Base-by-base conservation (phyloP, 1,140 invertebrate genomes). In the Orussus abietinus region DNA sequence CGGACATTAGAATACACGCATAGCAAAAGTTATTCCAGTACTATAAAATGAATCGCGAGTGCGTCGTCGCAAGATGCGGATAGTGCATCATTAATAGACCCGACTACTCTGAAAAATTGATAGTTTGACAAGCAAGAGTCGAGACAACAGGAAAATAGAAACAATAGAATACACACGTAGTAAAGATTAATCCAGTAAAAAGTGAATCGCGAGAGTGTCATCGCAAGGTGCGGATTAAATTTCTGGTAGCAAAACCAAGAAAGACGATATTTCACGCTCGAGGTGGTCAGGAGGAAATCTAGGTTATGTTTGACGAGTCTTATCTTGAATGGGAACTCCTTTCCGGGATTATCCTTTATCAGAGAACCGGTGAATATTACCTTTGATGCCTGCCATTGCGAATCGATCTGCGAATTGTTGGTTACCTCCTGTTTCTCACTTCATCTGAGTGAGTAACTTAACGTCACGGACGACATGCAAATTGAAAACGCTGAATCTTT, bases 331-430 rank as follows among this genome's bases (percentile, higher is more conserved):
- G 12, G 45, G n/a, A n/a, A n/a, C n/a, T n/a, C n/a, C n/a, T n/a
- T n/a, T n/a, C n/a, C n/a, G n/a, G n/a, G n/a, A n/a, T n/a, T n/a
- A n/a, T n/a, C n/a, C n/a, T n/a, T 32, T 1, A 31, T 37, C 21
- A 42, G 42, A 53, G 26, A 34, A 38, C 19, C 19, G 20, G 55
- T 55, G 31, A 26, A 18, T 29, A 30, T 12, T 57, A 59, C 66
- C 69, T 72, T 72, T 72, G 51, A 72, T 67, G 47, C 66, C 69
- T 40, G 67, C 69, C 69, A 72, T 72, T 41, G 52, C 47, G 45
- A 42, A 51, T 55, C 47, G 42, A 52, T 48, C 57, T 57, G 50
- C 55, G 42, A 60, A 62, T 31, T 38, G 37, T 38, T n/a, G n/a
- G n/a, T n/a, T n/a, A n/a, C n/a, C n/a, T n/a, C n/a, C n/a, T n/a